phyloP scores from a whole-genome alignment of 2,888 invertebrate genomes.

The Melipona beecheii region DNA sequence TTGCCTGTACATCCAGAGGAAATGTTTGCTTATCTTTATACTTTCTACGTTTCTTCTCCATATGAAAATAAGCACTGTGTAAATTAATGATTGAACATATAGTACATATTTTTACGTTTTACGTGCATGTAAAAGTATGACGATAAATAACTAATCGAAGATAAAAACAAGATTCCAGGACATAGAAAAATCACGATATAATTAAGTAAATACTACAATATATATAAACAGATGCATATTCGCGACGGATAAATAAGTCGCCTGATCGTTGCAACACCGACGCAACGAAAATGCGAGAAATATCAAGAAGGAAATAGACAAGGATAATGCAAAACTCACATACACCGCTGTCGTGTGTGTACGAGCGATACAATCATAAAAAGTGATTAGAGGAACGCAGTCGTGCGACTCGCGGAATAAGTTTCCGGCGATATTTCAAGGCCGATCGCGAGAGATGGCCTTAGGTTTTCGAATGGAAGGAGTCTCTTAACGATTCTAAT shows the following conservation, averaged over 20 bases:
- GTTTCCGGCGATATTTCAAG: conserved; percentile 62
- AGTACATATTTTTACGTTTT: no score
- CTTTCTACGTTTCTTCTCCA: not conserved
- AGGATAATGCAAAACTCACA: conserved; percentile 15
- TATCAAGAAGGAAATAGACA: conserved; percentile 17
- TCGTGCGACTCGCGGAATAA: conserved; percentile 40
- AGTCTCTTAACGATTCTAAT: conserved; percentile 20
- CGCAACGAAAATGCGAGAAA: not conserved
- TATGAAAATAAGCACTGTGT: no score
- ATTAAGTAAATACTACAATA: no score
- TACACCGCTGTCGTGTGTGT: not conserved
- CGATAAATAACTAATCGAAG: not conserved
- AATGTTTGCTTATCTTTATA: not conserved
- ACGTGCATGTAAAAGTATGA: no score
- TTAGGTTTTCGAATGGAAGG: conserved; percentile 43
- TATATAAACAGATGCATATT: not conserved
- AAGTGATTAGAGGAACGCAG: conserved; percentile 53
- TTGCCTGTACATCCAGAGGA: not conserved
- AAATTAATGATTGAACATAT: no score
- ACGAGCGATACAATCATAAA: conserved; percentile 49
- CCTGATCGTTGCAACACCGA: not conserved
- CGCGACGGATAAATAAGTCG: conserved; percentile 12
- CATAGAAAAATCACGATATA: not conserved
- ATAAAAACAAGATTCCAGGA: not conserved
- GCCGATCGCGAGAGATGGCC: conserved; percentile 53